phyloP scores from a whole-genome alignment of 2,797 vertebrate species.

The Chrysolophus pictus region DNA sequence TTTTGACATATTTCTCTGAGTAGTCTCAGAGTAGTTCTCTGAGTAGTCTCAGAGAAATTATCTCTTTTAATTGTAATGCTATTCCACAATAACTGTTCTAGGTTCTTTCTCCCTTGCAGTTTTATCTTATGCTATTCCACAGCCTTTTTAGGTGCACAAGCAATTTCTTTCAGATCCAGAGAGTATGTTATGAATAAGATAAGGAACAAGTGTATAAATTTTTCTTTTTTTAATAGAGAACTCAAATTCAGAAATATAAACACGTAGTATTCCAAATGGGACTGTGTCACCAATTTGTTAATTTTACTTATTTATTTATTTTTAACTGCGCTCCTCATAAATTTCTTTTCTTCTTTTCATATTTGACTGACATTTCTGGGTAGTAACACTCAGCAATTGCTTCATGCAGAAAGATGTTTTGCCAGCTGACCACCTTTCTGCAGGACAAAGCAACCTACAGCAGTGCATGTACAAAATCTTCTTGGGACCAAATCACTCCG shows the following conservation, averaged over 20 bases:
- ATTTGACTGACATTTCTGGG: neutral
- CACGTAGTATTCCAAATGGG: neutral
- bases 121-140: neutral
- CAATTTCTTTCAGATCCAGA: neutral
- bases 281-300: no score
- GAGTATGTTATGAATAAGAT: neutral
- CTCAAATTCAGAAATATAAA: neutral
- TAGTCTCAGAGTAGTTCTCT: neutral
- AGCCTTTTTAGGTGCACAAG: neutral
- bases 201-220: neutral
- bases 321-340: neutral
- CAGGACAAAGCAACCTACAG: neutral
- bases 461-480: neutral
- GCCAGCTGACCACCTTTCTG: neutral
- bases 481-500: neutral
- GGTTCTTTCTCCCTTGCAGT: neutral
- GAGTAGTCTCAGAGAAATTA: neutral
- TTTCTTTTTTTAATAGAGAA: neutral
- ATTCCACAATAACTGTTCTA: neutral
- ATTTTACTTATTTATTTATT: no score
- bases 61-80: no score
- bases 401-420: neutral
- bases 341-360: neutral
- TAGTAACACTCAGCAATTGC: neutral
- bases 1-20: neutral